Percentiles rank a stretch among this genome's conserved stretches.
Conservation (phyloP, 2,888 invertebrate genomes). For the Bombylius discolor region DNA sequence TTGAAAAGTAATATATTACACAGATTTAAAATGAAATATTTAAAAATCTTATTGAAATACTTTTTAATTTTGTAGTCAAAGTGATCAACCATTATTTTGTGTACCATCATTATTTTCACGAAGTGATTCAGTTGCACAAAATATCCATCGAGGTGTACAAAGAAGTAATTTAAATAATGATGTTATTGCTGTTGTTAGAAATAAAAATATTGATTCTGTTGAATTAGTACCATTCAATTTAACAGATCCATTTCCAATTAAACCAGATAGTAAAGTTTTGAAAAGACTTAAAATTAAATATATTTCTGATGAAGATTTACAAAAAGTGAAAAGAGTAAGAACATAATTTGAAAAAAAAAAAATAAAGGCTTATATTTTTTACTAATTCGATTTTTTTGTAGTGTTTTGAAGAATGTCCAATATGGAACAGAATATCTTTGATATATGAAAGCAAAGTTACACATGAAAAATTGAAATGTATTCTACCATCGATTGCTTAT, state of each 20-base stretch:
- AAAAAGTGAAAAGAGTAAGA: conserved; percentile 38
- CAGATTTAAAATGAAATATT: too few species aligned
- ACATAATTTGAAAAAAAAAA: conserved; percentile 13
- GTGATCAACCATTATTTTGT: conserved; percentile 46
- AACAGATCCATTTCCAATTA: conserved; percentile 46
- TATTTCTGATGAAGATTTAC: conserved; percentile 37
- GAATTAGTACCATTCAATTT: conserved; percentile 50
- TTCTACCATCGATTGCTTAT: conserved; percentile 73
- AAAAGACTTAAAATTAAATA: conserved; percentile 41
- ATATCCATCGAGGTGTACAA: conserved; percentile 28
- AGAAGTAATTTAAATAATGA: conserved; percentile 31
- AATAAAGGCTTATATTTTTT: neutral
- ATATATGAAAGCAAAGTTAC: conserved; percentile 49
- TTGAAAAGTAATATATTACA: conserved; percentile 34
- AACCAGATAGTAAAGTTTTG: conserved; percentile 45
- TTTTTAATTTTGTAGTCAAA: conserved; percentile 14
- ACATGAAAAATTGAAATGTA: conserved; percentile 51
- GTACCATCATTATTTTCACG: conserved; percentile 70
- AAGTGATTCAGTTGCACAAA: conserved; percentile 47
- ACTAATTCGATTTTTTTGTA: conserved; percentile 23
- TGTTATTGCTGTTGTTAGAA: conserved; percentile 41
- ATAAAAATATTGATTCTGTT: conserved; percentile 44
- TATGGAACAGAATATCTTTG: conserved; percentile 77
- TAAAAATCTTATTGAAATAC: too few species aligned
- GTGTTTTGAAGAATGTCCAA: conserved; percentile 73